These are phyloP conservation scores for Petrocephalus schoutedeni DNA, from an alignment of 2,797 vertebrate species.

Conservation along the genomic window DNA sequence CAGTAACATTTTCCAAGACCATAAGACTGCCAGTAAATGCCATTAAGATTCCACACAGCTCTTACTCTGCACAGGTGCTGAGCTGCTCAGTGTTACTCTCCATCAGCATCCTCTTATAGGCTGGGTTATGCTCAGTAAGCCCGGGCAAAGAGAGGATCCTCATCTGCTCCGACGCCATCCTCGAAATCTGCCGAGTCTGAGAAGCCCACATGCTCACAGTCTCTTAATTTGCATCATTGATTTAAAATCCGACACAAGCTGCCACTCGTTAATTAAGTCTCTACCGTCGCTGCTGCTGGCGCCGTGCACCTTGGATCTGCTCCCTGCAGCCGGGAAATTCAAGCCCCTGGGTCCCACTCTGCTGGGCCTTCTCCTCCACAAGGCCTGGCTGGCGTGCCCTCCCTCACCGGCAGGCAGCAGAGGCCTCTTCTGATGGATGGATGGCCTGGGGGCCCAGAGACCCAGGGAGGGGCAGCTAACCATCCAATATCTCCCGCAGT, in stretches of 20 bases:
- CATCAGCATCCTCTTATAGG: not conserved
- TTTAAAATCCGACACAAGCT: conserved; percentile 36
- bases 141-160: not conserved
- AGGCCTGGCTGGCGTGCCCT: conserved; percentile 50
- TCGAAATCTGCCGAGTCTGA: conserved; percentile 9
- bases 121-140: not conserved
- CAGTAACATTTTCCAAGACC: not conserved
- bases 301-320: conserved; percentile 17
- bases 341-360: not conserved
- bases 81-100: not conserved
- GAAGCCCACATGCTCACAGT: conserved; percentile 4
- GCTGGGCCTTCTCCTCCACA: not conserved
- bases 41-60: not conserved
- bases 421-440: conserved; percentile 61
- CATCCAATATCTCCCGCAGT: not conserved
- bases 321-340: not conserved
- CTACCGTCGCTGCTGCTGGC: conserved; percentile 11
- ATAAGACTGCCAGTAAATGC: not conserved
- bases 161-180: not conserved
- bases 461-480: conserved; percentile 33
- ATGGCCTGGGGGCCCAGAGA: conserved; percentile 56
- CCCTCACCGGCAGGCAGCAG: conserved; percentile 56
- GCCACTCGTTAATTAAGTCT: conserved; percentile 56
- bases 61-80: not conserved
- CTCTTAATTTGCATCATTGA: conserved; percentile 24